Conservation (phyloP, 2,797 vertebrate genomes). For the Hybognathus amarus region DNA sequence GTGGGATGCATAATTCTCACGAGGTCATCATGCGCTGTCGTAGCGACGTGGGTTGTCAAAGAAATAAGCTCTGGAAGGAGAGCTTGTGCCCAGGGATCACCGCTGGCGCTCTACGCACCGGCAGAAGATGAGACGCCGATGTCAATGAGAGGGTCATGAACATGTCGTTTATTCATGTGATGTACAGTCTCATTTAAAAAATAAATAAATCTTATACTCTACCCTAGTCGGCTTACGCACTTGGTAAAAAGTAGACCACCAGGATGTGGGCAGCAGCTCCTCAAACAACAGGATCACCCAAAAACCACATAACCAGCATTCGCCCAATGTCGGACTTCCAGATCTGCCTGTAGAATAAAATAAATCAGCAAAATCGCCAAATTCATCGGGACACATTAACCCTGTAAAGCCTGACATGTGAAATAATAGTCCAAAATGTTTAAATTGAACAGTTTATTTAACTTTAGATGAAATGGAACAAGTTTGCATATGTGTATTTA, state of each 20-base stretch:
- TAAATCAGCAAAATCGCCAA: neutral
- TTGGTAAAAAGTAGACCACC: conserved; percentile 94
- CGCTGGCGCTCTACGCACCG: conserved; percentile 72
- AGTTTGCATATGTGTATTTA: no score
- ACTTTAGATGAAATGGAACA: neutral
- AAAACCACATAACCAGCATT: conserved; percentile 91
- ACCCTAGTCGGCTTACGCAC: conserved; percentile 87
- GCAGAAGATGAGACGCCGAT: neutral
- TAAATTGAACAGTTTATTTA: no score
- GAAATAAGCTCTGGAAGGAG: conserved; percentile 90
- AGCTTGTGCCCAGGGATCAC: conserved; percentile 88
- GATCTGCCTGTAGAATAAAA: conserved; percentile 82
- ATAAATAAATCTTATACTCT: conserved; percentile 72
- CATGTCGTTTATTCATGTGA: neutral
- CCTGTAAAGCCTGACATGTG: neutral
- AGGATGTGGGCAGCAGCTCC: conserved; percentile 96
- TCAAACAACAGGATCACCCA: conserved; percentile 93
- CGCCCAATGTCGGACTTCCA: conserved; percentile 89
- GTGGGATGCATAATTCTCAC: conserved; percentile 91
- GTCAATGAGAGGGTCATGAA: neutral
- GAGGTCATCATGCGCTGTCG: conserved; percentile 93
- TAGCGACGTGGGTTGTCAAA: conserved; percentile 98
- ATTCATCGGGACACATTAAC: neutral
- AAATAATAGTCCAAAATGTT: no score
- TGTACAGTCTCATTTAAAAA: neutral